Evolutionary conservation across 1,140 invertebrate species (phyloP).

Genomic region (Drosophila kurseongensis): DNA sequence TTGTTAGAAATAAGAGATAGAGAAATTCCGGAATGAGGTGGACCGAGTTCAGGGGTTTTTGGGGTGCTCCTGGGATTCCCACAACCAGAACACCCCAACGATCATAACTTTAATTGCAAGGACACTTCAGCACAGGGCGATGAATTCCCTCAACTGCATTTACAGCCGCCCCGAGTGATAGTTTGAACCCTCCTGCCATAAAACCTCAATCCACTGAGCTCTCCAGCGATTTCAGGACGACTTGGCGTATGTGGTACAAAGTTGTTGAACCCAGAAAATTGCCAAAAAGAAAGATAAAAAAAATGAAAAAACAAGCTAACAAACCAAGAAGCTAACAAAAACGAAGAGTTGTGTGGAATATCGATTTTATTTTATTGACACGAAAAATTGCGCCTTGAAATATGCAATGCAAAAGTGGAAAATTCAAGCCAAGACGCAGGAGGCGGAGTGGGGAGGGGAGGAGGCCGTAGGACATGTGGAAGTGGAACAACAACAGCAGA

Average conservation of each 20-base stretch:
- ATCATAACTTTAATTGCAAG: constrained; percentile 45
- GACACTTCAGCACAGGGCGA: not conserved
- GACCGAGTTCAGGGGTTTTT: not conserved
- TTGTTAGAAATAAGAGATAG: not conserved
- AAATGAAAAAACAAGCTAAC: not conserved
- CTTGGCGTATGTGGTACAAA: constrained; percentile 57
- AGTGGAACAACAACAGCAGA: constrained; percentile 63
- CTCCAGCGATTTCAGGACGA: constrained; percentile 8
- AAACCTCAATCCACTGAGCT: constrained; percentile 2
- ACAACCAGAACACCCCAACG: not conserved
- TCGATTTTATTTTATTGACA: constrained; percentile 79
- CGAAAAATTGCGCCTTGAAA: constrained; percentile 78
- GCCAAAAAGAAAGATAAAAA: constrained; percentile 20
- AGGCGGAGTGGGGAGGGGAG: not conserved
- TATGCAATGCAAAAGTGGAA: constrained; percentile 71
- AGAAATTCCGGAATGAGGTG: not conserved
- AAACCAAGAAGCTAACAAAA: constrained; percentile 5
- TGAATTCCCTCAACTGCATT: constrained; percentile 39
- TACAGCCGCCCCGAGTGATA: constrained; percentile 3
- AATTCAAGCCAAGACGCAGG: constrained; percentile 35
- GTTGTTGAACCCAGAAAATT: constrained; percentile 63
- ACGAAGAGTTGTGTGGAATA: constrained; percentile 34
- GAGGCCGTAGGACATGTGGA: constrained; percentile 22
- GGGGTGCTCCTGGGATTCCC: constrained; percentile 1
- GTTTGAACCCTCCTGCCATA: constrained; percentile 5